A percentile compares a stretch with the other conserved stretches of the same genome.
phyloP scores from a whole-genome alignment of 2,888 invertebrate species.

The Eupithecia centaureata region DNA sequence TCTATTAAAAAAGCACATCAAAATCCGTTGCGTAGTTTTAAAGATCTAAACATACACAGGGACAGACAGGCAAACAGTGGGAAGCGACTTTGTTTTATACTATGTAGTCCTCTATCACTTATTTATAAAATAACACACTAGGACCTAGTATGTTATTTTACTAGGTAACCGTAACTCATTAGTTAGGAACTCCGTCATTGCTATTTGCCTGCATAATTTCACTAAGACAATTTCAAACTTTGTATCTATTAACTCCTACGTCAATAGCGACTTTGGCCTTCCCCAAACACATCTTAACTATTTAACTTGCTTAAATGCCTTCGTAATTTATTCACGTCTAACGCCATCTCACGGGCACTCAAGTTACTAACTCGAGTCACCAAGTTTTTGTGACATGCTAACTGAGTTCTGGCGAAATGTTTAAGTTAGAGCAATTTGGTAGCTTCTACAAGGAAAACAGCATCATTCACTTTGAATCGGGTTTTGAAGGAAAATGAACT shows the following conservation, averaged over 20 bases:
- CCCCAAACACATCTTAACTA: conserved; percentile 22
- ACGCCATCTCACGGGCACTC: conserved; percentile 35
- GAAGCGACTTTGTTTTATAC: no score
- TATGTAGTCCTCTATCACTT: no score
- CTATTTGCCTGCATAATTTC: not conserved
- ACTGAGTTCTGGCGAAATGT: conserved; percentile 63
- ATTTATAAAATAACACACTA: no score
- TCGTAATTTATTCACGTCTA: conserved; percentile 31
- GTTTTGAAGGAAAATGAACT: conserved; percentile 7
- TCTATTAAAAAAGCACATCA: no score
- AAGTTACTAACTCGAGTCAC: conserved; percentile 43
- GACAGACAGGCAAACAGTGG: no score
- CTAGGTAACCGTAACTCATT: not conserved
- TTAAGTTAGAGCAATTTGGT: conserved; percentile 65
- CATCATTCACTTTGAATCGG: conserved; percentile 8
- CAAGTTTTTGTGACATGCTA: conserved; percentile 76
- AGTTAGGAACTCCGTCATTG: not conserved
- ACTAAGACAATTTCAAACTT: conserved; percentile 3
- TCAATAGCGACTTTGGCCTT: conserved; percentile 3
- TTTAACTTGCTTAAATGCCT: conserved; percentile 30
- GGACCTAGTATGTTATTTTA: no score
- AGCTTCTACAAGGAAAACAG: conserved; percentile 43
- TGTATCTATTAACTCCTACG: not conserved
- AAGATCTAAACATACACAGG: no score
- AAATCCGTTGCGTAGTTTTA: no score